These are phyloP conservation scores for Actenoides lindsayi DNA, from an alignment of 2,113 vertebrate species.

Conservation along the genomic window DNA sequence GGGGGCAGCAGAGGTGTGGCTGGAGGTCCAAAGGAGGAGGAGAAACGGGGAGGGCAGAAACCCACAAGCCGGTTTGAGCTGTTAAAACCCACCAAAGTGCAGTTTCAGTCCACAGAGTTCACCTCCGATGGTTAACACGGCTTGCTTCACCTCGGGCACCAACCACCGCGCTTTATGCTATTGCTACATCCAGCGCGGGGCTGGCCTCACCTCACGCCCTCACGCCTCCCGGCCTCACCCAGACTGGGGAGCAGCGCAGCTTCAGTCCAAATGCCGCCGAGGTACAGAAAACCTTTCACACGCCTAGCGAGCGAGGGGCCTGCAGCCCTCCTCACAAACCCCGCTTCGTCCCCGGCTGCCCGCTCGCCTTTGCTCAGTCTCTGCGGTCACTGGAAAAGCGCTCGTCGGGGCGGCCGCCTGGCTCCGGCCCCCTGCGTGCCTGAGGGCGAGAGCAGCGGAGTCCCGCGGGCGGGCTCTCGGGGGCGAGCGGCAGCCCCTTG, in stretches of 20 bases:
- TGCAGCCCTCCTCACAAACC: no score
- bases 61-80: neutral
- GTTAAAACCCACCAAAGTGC: neutral
- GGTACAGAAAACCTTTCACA: neutral
- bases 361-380: no score
- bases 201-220: neutral
- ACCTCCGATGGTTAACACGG: accelerated
- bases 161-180: accelerated
- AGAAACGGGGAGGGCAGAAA: neutral
- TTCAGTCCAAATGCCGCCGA: neutral
- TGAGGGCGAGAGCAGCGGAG: no score
- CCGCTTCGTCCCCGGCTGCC: no score
- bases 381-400: no score
- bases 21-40: accelerated
- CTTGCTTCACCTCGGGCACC: neutral
- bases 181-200: accelerated
- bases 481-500: accelerated
- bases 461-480: no score
- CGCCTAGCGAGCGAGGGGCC: neutral
- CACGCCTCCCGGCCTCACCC: neutral
- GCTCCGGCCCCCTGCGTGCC: no score
- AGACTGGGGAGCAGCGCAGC: accelerated
- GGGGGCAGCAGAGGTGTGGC: neutral
- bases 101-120: accelerated
- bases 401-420: no score